Base-by-base conservation (phyloP, 2,797 vertebrate species). In the Prunella strophiata region DNA sequence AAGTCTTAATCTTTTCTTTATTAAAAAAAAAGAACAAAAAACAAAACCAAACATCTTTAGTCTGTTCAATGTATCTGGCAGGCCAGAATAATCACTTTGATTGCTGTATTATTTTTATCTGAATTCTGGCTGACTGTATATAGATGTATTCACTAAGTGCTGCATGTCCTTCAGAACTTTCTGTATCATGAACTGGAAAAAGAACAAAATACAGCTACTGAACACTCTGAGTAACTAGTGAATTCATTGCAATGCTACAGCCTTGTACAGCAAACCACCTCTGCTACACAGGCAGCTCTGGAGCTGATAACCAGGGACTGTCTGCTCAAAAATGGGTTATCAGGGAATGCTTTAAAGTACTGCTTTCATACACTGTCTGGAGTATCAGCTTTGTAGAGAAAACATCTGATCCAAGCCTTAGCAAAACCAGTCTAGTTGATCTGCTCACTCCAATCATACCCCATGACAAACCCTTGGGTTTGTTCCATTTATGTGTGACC, bases 1-100 rank as follows among this genome's bases (percentile, higher is more conserved):
- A 97, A 98, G 97, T 98, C 97, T 98, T 98, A 98, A 98, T 82
- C 76, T 96, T 97, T 97, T 97, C 76, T 97, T 98, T 84, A 89
- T 89, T 76, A 81, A 36, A 9, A 83, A 88, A 88, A 42, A 66
- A 65, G 12, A 52, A 62, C 23, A 52, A 26, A 3, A 85, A 78
- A n/a, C 71, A 76, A 30, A 83, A 68, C 0, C 54, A 43, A 85
- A 43, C 79, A 72, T 75, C 87, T 91, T 88, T 63, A 94, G 89
- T 97, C 77, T 91, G 88, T 96, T 96, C 86, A 85, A 36, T 94
- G 87, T 95, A 97, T 97, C 97, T 98, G 96, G 96, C 96, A 97
- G 97, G 96, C 97, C 95, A 98, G 97, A 96, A 93, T 73, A 88
- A 72, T 89, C 93, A 67, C 93, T 92, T 90, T 95, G 94, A 91